Percentiles rank a stretch among this genome's conserved stretches.
Evolutionary conservation across 2,888 invertebrate genomes (phyloP).

Genomic region (Nephrotoma appendiculata): DNA sequence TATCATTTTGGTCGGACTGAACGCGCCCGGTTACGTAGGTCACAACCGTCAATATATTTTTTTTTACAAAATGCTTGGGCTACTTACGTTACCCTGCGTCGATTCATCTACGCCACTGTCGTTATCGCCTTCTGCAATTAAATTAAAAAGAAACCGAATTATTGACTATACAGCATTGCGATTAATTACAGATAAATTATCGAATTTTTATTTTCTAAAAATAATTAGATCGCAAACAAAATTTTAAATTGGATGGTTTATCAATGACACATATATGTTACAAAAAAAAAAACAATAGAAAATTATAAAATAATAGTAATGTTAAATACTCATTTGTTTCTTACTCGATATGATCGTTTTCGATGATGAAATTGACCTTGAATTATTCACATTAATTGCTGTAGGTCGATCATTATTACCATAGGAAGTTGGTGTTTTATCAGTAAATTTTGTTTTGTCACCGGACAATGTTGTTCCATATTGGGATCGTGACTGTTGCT

Average conservation of each 20-base stretch:
- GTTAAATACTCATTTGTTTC: neutral
- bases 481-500: neutral
- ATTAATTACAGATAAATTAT: neutral
- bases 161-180: neutral
- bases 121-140: slow-evolving; percentile 60
- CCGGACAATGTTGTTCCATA: neutral
- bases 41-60: too few species aligned
- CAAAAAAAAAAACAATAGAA: neutral
- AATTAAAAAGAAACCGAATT: slow-evolving; percentile 11
- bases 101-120: slow-evolving; percentile 73
- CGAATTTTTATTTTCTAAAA: slow-evolving; percentile 9
- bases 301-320: neutral
- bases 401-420: neutral
- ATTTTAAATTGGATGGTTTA: neutral
- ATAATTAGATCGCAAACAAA: neutral
- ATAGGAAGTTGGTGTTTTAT: neutral
- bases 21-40: too few species aligned
- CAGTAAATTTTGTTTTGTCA: neutral
- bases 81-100: slow-evolving; percentile 63
- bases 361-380: slow-evolving; percentile 1
- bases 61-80: too few species aligned
- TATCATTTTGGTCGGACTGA: too few species aligned
- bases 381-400: neutral
- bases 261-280: neutral
- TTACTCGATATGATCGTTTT: neutral